Base-by-base conservation (phyloP, 2,113 vertebrate species). In the Larimichthys polyactis region DNA sequence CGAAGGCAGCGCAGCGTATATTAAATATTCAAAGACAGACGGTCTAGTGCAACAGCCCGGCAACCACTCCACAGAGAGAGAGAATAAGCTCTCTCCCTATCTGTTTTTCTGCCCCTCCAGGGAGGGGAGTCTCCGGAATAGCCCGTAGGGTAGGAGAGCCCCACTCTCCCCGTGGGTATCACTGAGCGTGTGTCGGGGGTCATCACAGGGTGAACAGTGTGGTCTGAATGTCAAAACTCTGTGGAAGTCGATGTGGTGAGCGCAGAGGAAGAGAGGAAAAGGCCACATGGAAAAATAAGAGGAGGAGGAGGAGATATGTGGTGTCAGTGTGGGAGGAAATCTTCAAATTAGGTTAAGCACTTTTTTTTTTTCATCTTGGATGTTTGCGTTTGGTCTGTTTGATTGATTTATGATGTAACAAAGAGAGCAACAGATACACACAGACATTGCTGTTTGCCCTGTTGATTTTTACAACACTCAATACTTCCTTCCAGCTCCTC, bases 1-100 rank as follows among this genome's bases (percentile, higher is more conserved):
- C 69, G 17, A 89, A 91, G 86, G 84, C 89, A 84, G 89, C 24
- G 82, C 67, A 3, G 70, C 52, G 73, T 60, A 75, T 90, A 95
- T 95, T 84, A 95, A 96, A 96, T 93, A 95, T 96, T 95, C 93
- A 95, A 84, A 89, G 82, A 70, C 68, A 90, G 85, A 67, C 73
- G 16, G 60, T 82, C 84, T 94, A 75, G 70, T 89, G 89, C 88
- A 93, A 92, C 86, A 87, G 86, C 65, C 82, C 55, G 12, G 82
- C 85, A 91, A 93, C 83, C 74, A 64, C 69, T 82, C 52, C 74
- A 71, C 54, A 57, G 52, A 81, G 69, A 70, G 76, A 69, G 5
- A 55, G 70, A 19, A 6, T 17, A 19, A 16, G 63, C 29, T 69
- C 5, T 54, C 29, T 77, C 32, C 48, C 3, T 3, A 44, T 63